A percentile compares a stretch with the other conserved stretches of the same genome.
phyloP scores from a whole-genome alignment of 2,797 vertebrate species.

The Coranthus polyacanthus region DNA sequence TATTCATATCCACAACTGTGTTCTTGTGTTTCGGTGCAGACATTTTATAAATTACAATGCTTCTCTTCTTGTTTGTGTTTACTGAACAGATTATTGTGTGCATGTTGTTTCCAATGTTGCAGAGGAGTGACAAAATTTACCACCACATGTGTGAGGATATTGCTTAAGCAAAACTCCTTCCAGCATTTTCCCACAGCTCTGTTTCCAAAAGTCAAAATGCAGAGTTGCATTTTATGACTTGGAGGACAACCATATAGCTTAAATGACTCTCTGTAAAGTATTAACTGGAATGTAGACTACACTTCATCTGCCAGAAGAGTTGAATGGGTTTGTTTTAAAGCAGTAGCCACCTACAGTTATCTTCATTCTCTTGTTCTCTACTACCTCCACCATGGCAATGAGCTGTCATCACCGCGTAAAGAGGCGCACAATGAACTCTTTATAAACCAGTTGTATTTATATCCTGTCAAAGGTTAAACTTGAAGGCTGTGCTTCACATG shows the following conservation, averaged over 20 bases:
- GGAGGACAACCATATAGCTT: conserved; percentile 52
- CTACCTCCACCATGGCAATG: conserved; percentile 33
- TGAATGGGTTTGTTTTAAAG: conserved; percentile 57
- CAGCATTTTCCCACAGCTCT: conserved; percentile 32
- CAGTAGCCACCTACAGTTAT: conserved; percentile 27
- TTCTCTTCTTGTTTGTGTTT: neutral
- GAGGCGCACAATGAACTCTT: neutral
- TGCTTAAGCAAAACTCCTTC: conserved; percentile 17
- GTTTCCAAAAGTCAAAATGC: conserved; percentile 53
- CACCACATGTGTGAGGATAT: conserved; percentile 26
- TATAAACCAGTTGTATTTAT: conserved; percentile 24
- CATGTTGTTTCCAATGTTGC: conserved; percentile 10
- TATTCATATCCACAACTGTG: neutral
- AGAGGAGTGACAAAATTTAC: neutral
- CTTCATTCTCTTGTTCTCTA: conserved; percentile 18
- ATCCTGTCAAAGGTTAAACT: neutral
- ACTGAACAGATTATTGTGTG: too few species aligned
- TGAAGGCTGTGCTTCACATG: neutral
- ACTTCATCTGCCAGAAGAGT: conserved; percentile 49
- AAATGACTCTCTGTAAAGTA: conserved; percentile 61
- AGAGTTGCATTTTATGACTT: conserved; percentile 63
- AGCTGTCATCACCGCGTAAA: conserved; percentile 15
- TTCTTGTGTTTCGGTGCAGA: conserved; percentile 18
- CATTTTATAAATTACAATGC: neutral
- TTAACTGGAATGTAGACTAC: conserved; percentile 43